Base-by-base conservation (phyloP, 2,113 vertebrate species). In the Gallinago jamesoni region DNA sequence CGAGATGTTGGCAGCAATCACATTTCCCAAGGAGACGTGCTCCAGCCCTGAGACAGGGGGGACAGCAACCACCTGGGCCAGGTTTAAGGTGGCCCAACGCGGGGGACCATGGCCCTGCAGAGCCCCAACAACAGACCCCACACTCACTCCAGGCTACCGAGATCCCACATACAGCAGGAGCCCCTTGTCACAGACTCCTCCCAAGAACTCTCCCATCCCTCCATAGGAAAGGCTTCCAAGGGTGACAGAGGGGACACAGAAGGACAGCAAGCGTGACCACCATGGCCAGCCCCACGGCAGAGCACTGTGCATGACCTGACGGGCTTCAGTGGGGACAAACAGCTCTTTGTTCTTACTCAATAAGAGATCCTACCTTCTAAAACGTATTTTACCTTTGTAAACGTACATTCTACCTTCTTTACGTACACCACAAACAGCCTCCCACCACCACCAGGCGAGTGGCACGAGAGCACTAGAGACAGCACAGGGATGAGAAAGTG, bases 41-140 rank as follows among this genome's bases (percentile, higher is more conserved):
- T 33, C 23, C 69, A 72, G 57, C 31, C 25, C 25, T 1, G 2
- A 41, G 14, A 24, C 4, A 2, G 52, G n/a, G 35, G 0, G 37
- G 55, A 30, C 3, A 20, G 25, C 52, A 12, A 12, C 31, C 52
- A 66, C 37, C 37, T 7, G 9, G 7, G 19, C 24, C 70, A 12
- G 4, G 4, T 14, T 4, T 12, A 16, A 8, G 33, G 3, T 1
- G 4, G 33, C 52, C 23, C 56, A n/a, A 11, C 2, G 0, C 2
- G 0, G 25, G 25, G 41, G 12, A 63, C 24, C 14, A 1, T 1
- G 21, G 59, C 59, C 43, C 25, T 2, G 5, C 28, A 35, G 28
- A 41, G 37, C 50, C 59, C 27, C 50, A 30, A 1, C 1, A 0
- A 39, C 7, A 2, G 28, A 22, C 8, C 55, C 48, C 41, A 48